phyloP scores from a whole-genome alignment of 2,888 invertebrate genomes.

The Emesis russula region DNA sequence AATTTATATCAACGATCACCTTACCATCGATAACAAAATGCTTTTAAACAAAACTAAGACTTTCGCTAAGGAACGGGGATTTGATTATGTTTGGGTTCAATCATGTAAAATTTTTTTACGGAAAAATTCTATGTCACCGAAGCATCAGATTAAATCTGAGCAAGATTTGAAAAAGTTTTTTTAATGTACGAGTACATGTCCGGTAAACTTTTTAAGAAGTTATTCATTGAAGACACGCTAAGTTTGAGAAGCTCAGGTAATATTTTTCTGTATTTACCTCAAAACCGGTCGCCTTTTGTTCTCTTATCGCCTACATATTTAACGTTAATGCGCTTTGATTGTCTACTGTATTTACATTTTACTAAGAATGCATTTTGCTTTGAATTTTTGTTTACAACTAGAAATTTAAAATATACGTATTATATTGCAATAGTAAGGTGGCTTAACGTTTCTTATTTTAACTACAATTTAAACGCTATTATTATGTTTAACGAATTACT shows the following conservation, averaged over 20 bases:
- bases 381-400: not conserved
- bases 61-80: conserved; percentile 41
- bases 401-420: not conserved
- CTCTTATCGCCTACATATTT: not conserved
- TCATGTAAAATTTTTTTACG: conserved; percentile 45
- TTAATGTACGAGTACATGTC: not conserved
- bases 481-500: not conserved
- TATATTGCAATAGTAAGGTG: not conserved
- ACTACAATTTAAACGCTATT: not conserved
- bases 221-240: conserved; percentile 1
- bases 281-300: conserved; percentile 2
- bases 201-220: conserved; percentile 24
- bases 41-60: conserved; percentile 73
- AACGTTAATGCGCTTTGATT: not conserved
- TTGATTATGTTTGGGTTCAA: not conserved
- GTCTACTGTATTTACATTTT: not conserved
- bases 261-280: not conserved
- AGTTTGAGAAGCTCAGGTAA: conserved; percentile 13
- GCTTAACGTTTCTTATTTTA: not conserved
- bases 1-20: conserved; percentile 76
- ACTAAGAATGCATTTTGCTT: not conserved
- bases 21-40: conserved; percentile 75
- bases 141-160: conserved; percentile 52
- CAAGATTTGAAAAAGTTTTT: conserved; percentile 53
- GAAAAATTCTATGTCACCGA: conserved; percentile 62